Evolutionary conservation across 2,888 invertebrate species (phyloP).

Genomic region (Ectropis crepuscularia): DNA sequence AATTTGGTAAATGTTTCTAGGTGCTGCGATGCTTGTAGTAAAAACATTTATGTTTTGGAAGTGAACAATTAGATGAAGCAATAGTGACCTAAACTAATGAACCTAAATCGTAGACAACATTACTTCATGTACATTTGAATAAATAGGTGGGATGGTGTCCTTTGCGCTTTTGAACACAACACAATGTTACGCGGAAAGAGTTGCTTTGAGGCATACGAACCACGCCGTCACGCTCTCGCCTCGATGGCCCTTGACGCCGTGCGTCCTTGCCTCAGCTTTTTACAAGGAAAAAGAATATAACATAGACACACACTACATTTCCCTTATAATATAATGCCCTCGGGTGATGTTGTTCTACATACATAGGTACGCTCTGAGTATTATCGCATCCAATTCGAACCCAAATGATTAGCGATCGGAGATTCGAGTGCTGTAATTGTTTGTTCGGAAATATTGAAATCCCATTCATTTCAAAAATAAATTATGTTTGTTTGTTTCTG

Average conservation of each 20-base stretch:
- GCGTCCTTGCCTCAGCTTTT: constrained; percentile 67
- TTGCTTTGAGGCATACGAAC: constrained; percentile 72
- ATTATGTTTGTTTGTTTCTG: constrained; percentile 1
- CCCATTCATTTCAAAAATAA: constrained; percentile 15
- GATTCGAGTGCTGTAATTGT: constrained; percentile 23
- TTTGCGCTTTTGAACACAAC: constrained; percentile 69
- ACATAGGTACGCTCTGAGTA: neutral
- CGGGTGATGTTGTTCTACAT: neutral
- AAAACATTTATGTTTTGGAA: no score
- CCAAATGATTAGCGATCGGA: constrained; percentile 21
- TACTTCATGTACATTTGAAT: constrained; percentile 13
- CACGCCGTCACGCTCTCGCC: constrained; percentile 64
- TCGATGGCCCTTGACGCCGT: constrained; percentile 73
- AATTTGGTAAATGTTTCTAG: no score
- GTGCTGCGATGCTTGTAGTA: no score
- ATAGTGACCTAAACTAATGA: neutral
- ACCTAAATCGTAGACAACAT: neutral
- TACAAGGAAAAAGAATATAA: constrained; percentile 60
- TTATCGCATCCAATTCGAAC: constrained; percentile 17
- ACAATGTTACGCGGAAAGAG: constrained; percentile 65
- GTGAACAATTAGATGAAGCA: neutral
- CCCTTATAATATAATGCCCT: constrained; percentile 41
- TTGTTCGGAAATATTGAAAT: constrained; percentile 25
- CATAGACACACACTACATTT: constrained; percentile 32
- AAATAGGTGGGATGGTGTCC: constrained; percentile 41